Evolutionary conservation across 2,888 invertebrate species (phyloP), one percentile per base, ranked within the genome.

Genomic region (Polylopha cassiicola): DNA sequence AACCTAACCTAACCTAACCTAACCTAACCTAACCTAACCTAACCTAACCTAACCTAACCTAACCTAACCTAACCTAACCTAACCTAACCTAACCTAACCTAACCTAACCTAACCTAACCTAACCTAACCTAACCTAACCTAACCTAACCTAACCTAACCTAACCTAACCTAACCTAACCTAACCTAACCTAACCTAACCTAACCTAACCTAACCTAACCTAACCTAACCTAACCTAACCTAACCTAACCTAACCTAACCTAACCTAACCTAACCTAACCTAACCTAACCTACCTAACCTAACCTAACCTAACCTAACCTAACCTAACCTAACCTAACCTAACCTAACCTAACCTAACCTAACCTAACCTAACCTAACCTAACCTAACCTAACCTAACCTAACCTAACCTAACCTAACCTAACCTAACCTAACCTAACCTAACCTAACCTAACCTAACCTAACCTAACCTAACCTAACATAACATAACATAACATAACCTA

Each of bases 1-100:
- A 42, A 42, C 42, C 42, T 42, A 46, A 46, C 45, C 36, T 32
- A 42, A 42, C 45, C 42, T 36, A 46, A 46, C 46, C 39, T 30
- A 43, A 46, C 42, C 37, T 33, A 39, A 39, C 39, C 33, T 17
- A 39, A 39, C 39, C 37, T 33, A 39, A 39, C 39, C 26, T 22
- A 37, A 32, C 43, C 37, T 23, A 44, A 44, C 37, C 33, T 24
- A 41, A 45, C 31, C 37, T 36, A 38, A 41, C 45, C 45, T 38
- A 41, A 43, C 43, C 43, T 39, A 46, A 46, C 44, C 37, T 20
- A 39, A 38, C 44, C 43, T 34, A 44, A 41, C 41, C 41, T 45
- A 42, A 42, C 42, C 37, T 32, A 31, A 42, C 42, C 37, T 42
- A 37, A 42, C 36, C 37, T 27, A 42, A 42, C 42, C 37, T 37